These are phyloP conservation scores for Schlechtendalia chinensis DNA, from an alignment of 1,140 invertebrate species.

Conservation along the genomic window DNA sequence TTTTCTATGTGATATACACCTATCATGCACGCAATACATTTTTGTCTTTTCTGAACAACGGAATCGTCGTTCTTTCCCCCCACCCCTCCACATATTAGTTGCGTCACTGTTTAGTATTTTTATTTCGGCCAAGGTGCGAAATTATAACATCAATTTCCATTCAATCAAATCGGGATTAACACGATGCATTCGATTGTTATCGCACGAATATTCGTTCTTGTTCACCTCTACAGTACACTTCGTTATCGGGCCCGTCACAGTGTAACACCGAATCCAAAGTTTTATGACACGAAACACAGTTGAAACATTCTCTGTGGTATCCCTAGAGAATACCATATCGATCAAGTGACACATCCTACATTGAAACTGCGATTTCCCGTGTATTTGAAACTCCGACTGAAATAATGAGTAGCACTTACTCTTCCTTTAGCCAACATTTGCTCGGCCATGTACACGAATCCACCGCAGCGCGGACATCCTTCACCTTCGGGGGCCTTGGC, in stretches of 20 bases:
- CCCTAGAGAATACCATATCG: slow-evolving; percentile 62
- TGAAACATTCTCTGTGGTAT: slow-evolving; percentile 88
- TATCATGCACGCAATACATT: no score
- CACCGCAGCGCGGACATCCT: slow-evolving; percentile 86
- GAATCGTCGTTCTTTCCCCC: no score
- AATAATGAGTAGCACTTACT: slow-evolving; percentile 61
- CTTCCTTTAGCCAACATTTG: slow-evolving; percentile 88
- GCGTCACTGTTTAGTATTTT: no score
- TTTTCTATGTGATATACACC: no score
- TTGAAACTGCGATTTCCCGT: slow-evolving; percentile 2
- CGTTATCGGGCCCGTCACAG: slow-evolving; percentile 88
- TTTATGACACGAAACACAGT: slow-evolving; percentile 84
- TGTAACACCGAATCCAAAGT: slow-evolving; percentile 89
- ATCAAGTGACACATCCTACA: slow-evolving; percentile 42
- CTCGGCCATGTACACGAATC: slow-evolving; percentile 89
- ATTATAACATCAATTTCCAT: neutral
- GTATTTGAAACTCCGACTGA: neutral
- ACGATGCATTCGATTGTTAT: neutral
- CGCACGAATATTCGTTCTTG: neutral
- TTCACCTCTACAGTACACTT: slow-evolving; percentile 88
- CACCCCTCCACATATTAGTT: no score
- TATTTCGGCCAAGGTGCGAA: no score
- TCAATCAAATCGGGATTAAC: neutral
- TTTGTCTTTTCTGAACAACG: no score
- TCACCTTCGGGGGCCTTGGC: slow-evolving; percentile 82